Evolutionary conservation across 1,140 invertebrate genomes (phyloP).

Genomic region (Drosophila parabipectinata): DNA sequence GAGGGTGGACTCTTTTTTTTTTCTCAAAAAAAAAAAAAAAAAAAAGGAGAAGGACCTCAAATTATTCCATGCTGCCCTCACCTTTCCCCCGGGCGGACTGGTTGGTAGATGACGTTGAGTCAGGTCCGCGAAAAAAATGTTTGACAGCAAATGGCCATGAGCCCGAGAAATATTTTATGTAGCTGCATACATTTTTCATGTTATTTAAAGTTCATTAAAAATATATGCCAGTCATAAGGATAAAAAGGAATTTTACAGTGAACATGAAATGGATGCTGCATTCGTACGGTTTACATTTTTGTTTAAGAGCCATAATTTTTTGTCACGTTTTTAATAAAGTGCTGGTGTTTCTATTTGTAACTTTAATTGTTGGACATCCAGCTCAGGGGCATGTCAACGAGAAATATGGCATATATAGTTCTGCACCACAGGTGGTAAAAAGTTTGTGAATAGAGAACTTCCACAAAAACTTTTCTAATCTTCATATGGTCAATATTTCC

Average conservation of each 20-base stretch:
- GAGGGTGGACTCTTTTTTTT: neutral
- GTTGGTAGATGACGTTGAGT: slow-evolving; percentile 33
- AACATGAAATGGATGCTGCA: neutral
- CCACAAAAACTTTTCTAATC: slow-evolving; percentile 51
- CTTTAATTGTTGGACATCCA: neutral
- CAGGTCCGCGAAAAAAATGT: slow-evolving; percentile 19
- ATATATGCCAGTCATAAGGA: slow-evolving; percentile 26
- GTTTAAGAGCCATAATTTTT: too few species aligned
- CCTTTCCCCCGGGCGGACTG: neutral
- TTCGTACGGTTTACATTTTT: neutral
- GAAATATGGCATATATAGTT: too few species aligned
- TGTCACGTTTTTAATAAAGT: too few species aligned
- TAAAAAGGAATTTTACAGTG: slow-evolving; percentile 5
- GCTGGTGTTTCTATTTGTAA: neutral
- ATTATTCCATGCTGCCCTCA: slow-evolving; percentile 39
- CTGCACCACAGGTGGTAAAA: too few species aligned
- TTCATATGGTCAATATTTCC: slow-evolving; percentile 3
- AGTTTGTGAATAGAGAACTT: too few species aligned
- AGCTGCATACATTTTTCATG: slow-evolving; percentile 54
- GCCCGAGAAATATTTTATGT: slow-evolving; percentile 48
- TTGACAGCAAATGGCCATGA: slow-evolving; percentile 18
- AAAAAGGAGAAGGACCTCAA: slow-evolving; percentile 35
- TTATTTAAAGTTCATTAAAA: slow-evolving; percentile 76
- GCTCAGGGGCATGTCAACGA: too few species aligned
- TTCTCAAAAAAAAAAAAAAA: too few species aligned